Conservation (phyloP, 2,888 invertebrate genomes). For the Sepioteuthis lessoniana region DNA sequence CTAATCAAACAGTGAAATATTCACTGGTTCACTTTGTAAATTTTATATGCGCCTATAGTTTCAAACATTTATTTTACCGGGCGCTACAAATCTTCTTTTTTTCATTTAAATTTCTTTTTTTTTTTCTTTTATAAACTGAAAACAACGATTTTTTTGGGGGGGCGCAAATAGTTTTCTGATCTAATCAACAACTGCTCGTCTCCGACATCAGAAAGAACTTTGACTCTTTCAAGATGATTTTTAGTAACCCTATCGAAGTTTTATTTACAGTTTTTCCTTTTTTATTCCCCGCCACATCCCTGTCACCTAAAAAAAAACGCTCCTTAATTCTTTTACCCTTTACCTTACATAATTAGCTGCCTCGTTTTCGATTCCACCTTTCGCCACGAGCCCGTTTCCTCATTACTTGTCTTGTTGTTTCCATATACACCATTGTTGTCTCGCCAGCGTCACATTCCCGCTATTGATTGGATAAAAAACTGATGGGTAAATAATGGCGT, state of each 20-base stretch:
- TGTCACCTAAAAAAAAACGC: background rate
- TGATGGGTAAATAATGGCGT: background rate
- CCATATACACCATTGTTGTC: background rate
- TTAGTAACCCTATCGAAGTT: background rate
- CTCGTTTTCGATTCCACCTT: background rate
- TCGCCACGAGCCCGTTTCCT: background rate
- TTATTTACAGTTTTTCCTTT: background rate
- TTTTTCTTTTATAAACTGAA: background rate
- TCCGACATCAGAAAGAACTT: background rate
- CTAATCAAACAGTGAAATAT: too few species aligned
- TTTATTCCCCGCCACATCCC: background rate
- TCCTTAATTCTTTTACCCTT: background rate
- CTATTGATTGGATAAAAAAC: conserved; percentile 33
- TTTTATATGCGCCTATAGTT: too few species aligned
- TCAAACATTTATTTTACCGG: too few species aligned
- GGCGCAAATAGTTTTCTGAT: background rate
- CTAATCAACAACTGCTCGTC: background rate
- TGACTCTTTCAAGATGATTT: background rate
- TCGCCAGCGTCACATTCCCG: background rate
- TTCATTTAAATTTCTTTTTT: background rate
- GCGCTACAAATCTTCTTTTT: too few species aligned
- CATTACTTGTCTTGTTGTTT: too few species aligned
- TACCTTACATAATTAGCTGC: background rate
- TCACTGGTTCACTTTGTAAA: too few species aligned
- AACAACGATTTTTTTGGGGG: background rate